Percentiles rank a stretch among this genome's conserved stretches.
Conservation (phyloP, 2,888 invertebrate species). For the Andrena haemorrhoa region DNA sequence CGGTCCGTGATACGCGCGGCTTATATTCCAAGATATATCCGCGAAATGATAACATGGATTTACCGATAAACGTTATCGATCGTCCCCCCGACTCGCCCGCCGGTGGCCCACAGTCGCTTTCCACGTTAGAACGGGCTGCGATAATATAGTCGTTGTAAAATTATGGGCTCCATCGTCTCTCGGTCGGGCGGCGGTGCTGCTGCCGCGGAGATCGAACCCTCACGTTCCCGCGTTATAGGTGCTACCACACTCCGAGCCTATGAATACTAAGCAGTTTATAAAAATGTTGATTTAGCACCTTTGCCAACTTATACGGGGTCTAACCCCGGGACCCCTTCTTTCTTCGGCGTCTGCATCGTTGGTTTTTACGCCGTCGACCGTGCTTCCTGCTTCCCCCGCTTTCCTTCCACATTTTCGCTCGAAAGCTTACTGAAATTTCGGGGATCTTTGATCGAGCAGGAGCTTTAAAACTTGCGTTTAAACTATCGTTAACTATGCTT, state of each 20-base stretch:
- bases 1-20: conserved; percentile 34
- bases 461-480: background rate
- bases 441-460: background rate
- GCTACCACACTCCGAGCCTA: conserved; percentile 78
- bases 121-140: conserved; percentile 65
- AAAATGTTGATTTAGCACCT: conserved; percentile 84
- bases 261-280: conserved; percentile 84
- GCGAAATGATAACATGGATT: conserved; percentile 65
- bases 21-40: conserved; percentile 45
- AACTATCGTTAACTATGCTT: background rate
- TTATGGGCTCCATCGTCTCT: conserved; percentile 71
- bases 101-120: conserved; percentile 42
- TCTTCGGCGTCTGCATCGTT: conserved; percentile 43
- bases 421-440: conserved; percentile 2
- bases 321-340: conserved; percentile 37
- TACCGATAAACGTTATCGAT: conserved; percentile 65
- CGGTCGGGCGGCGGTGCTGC: conserved; percentile 29
- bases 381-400: background rate
- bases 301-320: conserved; percentile 71
- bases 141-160: conserved; percentile 79
- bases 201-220: conserved; percentile 76
- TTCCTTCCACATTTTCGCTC: background rate
- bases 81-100: conserved; percentile 12
- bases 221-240: conserved; percentile 75
- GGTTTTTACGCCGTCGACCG: conserved; percentile 36